A percentile compares a stretch with the other conserved stretches of the same genome.
Evolutionary conservation across 2,797 vertebrate genomes (phyloP).

Genomic region (Astyanax mexicanus): DNA sequence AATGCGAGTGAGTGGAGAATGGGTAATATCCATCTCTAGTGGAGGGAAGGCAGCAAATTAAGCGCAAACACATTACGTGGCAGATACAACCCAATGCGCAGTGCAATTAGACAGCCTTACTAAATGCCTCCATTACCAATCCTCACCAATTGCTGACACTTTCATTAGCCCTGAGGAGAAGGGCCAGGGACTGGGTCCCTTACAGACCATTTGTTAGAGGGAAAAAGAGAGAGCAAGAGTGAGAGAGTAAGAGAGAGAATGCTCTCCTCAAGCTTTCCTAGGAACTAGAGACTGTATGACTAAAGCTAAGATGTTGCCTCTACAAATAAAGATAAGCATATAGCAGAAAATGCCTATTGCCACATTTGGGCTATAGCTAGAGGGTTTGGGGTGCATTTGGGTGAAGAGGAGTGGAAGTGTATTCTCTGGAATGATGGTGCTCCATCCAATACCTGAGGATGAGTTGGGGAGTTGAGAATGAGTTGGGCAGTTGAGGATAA

Average conservation of each 20-base stretch:
- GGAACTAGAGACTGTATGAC: no score
- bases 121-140: conserved; percentile 48
- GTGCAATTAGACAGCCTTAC: conserved; percentile 37
- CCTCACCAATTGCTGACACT: conserved; percentile 32
- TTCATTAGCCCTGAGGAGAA: conserved; percentile 31
- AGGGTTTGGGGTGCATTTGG: no score
- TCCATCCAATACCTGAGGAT: no score
- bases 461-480: no score
- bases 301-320: no score
- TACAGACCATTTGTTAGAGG: conserved; percentile 36
- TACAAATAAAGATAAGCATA: no score
- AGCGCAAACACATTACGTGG: conserved; percentile 31
- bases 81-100: conserved; percentile 21
- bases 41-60: conserved; percentile 36
- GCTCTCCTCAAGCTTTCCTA: conserved; percentile 23
- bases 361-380: no score
- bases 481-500: no score
- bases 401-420: no score
- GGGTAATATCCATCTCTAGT: conserved; percentile 26
- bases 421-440: no score
- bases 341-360: no score
- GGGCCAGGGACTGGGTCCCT: conserved; percentile 10
- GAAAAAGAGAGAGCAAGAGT: not conserved
- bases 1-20: conserved; percentile 20
- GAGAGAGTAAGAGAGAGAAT: not conserved